Evolutionary conservation across 2,113 vertebrate species (phyloP), one percentile per base, ranked within the genome.

Genomic region (Erinaceus europaeus): DNA sequence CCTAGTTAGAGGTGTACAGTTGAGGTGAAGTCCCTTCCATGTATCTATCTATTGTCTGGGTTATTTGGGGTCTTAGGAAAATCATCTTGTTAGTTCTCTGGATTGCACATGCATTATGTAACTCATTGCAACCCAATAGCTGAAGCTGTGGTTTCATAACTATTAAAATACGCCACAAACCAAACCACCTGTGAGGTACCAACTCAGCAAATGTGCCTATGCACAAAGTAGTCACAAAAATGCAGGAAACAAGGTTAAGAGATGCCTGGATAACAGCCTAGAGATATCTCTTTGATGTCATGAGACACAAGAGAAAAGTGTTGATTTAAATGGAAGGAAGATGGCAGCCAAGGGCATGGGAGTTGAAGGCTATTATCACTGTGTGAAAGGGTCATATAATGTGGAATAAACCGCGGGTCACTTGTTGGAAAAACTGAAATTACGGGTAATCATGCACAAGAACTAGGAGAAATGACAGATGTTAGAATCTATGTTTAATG

Each of bases 101-200:
- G 69, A 81, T 82, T 67, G 34, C 69, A 90, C 65, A 90, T 86
- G 71, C 65, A 59, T 94, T 95, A 89, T 89, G 81, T 86, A 95
- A 95, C 75, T 67, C 77, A n/a, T 32, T 61, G 67, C 81, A 94
- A 94, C 50, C 89, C 81, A 91, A 78, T 86, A 94, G 78, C 89
- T 78, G 89, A 91, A 48, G 42, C 90, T 82, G 73, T 91, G 84
- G 89, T 78, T 90, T 91, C 77, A 44, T 75, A 82, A 81, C 92
- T 92, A 93, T 94, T 93, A 94, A 93, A 95, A 91, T 68, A 90
- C 42, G 42, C 92, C 94, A 64, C 93, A 95, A 91, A 94, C 93
- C 93, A 95, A 95, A 93, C 93, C 93, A 95, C 94, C 95, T 90
- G 90, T 86, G 89, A 96, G 86, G 90, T 2, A 52, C 87, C 86